These are phyloP conservation scores for Apomyelois bistriatella DNA, from an alignment of 2,888 invertebrate species.

Conservation along the genomic window DNA sequence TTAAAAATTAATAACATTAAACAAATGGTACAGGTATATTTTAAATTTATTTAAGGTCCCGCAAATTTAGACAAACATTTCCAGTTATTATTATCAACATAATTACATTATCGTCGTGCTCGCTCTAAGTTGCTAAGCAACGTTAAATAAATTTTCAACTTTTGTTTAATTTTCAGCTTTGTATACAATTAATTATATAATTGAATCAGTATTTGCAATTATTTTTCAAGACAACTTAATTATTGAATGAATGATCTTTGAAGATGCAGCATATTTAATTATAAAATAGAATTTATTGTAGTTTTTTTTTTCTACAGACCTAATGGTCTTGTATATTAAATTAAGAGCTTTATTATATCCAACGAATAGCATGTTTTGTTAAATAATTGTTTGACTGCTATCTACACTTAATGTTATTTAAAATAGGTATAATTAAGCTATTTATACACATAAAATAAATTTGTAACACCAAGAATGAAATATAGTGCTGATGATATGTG, in stretches of 20 bases:
- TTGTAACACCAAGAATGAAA: constrained; percentile 72
- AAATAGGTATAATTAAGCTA: constrained; percentile 24
- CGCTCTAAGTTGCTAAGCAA: constrained; percentile 32
- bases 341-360: not conserved
- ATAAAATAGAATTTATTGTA: too few relatives aligned
- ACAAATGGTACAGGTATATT: not conserved
- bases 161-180: not conserved
- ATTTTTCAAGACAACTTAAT: too few relatives aligned
- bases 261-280: too few relatives aligned
- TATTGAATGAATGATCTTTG: too few relatives aligned
- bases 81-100: constrained; percentile 18
- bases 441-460: constrained; percentile 53
- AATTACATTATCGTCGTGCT: constrained; percentile 14
- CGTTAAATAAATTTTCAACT: constrained; percentile 3
- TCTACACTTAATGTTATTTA: constrained; percentile 37
- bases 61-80: constrained; percentile 38
- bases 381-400: constrained; percentile 41
- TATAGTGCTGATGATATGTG: constrained; percentile 76
- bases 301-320: too few relatives aligned
- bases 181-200: not conserved
- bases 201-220: too few relatives aligned
- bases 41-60: constrained; percentile 35
- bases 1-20: not conserved
- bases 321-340: not conserved
- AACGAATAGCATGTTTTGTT: constrained; percentile 1